Evolutionary conservation across 1,140 invertebrate species (phyloP), one percentile per base, ranked within the genome.

Genomic region (Plutomurus gul): DNA sequence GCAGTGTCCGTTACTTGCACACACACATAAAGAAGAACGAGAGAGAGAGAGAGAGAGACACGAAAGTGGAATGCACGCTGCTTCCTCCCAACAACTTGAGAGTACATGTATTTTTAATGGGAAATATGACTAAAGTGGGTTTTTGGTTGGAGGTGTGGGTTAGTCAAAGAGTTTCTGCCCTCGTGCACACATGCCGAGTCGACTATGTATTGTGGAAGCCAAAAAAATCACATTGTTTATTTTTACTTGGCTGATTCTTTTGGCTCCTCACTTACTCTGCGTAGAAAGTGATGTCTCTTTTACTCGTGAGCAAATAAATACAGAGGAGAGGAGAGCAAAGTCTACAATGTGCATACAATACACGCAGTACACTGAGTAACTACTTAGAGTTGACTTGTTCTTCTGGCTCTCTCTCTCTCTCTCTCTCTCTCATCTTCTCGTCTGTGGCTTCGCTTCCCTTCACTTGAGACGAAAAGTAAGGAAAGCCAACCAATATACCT

Each of bases 171-270:
- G 70, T 56, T 78, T 72, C 39, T 78, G 43, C 76, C 43, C 76
- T 25, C 30, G 33, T 74, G 77, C 46, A 74, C 65, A 72, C 46
- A 77, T 46, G n/a, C n/a, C n/a, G n/a, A n/a, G n/a, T n/a, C n/a
- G n/a, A n/a, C n/a, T n/a, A 72, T 77, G 76, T 72, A 65, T 77
- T 71, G 30, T 39, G 36, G 33, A 70, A 65, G 56, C 56, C 56
- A 74, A 78, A 56, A 78, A 56, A 78, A 30, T 71, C 77, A 78
- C 77, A 74, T 78, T 78, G 77, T 78, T 78, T 78, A 78, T 78
- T 78, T 78, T 78, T 78, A 78, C 77, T 78, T 60, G 20, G 70
- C 47, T 78, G 77, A 78, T 74, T 78, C 77, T 74, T 78, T 78
- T 51, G 77, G 70, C 46, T 51, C 36, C 20, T 78, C 77, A 74